These are phyloP conservation scores for Danio rerio DNA, from an alignment of 2,113 vertebrate genomes.

Conservation along the genomic window GRCz12tu NC_133187.1:35629501-35630000, in stretches of 20 bases:
- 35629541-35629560: too few species aligned
- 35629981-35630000: too few species aligned
- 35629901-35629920: neutral
- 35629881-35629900: neutral
- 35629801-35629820: constrained; percentile 77
- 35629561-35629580: too few species aligned
- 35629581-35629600: neutral
- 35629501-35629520: too few species aligned
- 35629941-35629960: too few species aligned
- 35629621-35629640: neutral
- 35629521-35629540: too few species aligned
- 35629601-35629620: neutral
- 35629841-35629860: neutral
- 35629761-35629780: constrained; percentile 80
- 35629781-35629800: constrained; percentile 82
- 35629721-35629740: constrained; percentile 83
- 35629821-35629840: neutral
- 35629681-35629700: constrained; percentile 87
- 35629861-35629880: neutral
- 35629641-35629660: neutral
- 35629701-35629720: constrained; percentile 87
- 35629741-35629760: constrained; percentile 73
- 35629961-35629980: too few species aligned
- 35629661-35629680: constrained; percentile 81
- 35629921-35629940: too few species aligned